phyloP scores from a whole-genome alignment of 2,888 invertebrate species.

The Fissipunctia ypsillon region DNA sequence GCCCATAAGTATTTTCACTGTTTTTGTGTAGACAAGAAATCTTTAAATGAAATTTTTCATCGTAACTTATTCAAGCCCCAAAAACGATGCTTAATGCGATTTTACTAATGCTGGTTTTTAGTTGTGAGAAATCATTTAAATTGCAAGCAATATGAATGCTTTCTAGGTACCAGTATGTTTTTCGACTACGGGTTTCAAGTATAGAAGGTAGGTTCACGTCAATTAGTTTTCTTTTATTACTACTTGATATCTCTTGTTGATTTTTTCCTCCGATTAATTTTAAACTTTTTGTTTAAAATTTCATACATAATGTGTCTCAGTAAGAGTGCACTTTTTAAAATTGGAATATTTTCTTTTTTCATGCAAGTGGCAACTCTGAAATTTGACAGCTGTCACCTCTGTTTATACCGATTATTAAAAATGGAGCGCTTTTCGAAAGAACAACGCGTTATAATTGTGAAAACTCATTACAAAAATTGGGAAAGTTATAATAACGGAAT shows the following conservation, averaged over 20 bases:
- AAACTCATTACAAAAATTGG: too few relatives aligned
- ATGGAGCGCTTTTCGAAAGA: too few relatives aligned
- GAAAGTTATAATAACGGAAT: too few relatives aligned
- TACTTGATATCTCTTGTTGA: neutral
- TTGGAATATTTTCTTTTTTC: too few relatives aligned
- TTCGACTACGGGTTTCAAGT: neutral
- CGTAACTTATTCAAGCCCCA: slow-evolving; percentile 53
- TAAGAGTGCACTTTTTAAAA: too few relatives aligned
- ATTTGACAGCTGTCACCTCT: too few relatives aligned
- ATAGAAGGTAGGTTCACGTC: neutral
- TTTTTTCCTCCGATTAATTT: neutral
- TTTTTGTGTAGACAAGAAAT: slow-evolving; percentile 47
- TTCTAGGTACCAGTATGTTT: neutral
- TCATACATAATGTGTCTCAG: too few relatives aligned
- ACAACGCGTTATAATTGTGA: too few relatives aligned
- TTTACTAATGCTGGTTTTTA: slow-evolving; percentile 5
- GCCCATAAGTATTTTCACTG: slow-evolving; percentile 48
- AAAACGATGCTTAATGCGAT: slow-evolving; percentile 31
- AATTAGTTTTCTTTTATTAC: neutral
- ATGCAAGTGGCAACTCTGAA: too few relatives aligned
- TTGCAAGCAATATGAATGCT: neutral
- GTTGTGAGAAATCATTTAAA: neutral
- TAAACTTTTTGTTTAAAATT: neutral
- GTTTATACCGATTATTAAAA: too few relatives aligned
- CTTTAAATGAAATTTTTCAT: slow-evolving; percentile 62